Conservation (phyloP, 1,140 invertebrate species). For the Catajapyx aquilonaris region DNA sequence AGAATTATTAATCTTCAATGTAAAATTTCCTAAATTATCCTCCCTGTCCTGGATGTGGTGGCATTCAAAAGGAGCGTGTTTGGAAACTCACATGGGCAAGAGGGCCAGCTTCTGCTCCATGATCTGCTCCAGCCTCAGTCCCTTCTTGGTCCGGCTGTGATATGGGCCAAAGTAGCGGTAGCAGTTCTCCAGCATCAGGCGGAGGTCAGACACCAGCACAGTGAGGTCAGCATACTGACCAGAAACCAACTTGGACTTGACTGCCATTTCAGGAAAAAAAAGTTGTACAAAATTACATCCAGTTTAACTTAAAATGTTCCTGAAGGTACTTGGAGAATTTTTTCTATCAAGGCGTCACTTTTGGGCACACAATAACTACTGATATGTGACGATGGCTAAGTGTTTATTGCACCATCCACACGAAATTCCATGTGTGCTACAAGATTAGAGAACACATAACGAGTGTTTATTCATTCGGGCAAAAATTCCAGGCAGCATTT, state of each 20-base stretch:
- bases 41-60: not conserved
- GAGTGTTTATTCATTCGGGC: too few species aligned
- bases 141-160: slow-evolving; percentile 24
- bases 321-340: too few species aligned
- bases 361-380: too few species aligned
- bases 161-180: slow-evolving; percentile 27
- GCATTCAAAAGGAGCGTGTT: not conserved
- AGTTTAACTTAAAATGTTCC: too few species aligned
- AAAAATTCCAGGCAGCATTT: too few species aligned
- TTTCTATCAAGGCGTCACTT: too few species aligned
- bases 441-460: too few species aligned
- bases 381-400: too few species aligned
- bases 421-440: too few species aligned
- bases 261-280: slow-evolving; percentile 15
- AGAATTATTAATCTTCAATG: slow-evolving; percentile 2
- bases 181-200: slow-evolving; percentile 29
- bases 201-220: slow-evolving; percentile 25
- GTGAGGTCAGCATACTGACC: slow-evolving; percentile 22
- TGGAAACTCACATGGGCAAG: slow-evolving; percentile 19
- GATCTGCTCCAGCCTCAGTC: slow-evolving; percentile 24
- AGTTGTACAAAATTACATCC: too few species aligned
- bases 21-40: too few species aligned
- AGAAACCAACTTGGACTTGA: slow-evolving; percentile 22
- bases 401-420: too few species aligned
- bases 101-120: slow-evolving; percentile 26